Evolutionary conservation across 1,140 invertebrate genomes (phyloP).

Genomic region (Cydia fagiglandana): DNA sequence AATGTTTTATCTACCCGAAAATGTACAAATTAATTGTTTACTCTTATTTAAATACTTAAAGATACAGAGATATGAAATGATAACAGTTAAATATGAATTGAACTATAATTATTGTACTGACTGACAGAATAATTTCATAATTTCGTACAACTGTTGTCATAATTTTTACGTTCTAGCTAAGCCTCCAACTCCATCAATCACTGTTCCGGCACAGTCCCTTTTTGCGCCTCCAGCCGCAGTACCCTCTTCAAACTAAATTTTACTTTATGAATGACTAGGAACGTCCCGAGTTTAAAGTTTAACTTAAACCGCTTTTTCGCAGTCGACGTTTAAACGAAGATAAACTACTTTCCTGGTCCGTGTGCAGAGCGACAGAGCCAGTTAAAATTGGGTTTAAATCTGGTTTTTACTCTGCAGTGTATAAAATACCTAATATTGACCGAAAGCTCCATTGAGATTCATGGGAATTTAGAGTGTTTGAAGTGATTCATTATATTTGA

Average conservation of each 20-base stretch:
- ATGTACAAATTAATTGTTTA: no score
- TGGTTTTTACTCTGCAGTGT: neutral
- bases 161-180: slow-evolving; percentile 2
- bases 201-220: neutral
- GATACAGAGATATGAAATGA: no score
- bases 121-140: neutral
- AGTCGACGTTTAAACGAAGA: slow-evolving; percentile 23
- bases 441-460: neutral
- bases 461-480: neutral
- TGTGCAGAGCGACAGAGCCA: neutral
- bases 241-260: slow-evolving; percentile 27
- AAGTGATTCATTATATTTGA: neutral
- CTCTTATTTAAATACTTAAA: no score
- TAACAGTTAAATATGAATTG: no score
- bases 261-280: slow-evolving; percentile 19
- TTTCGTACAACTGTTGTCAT: neutral
- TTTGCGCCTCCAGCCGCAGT: slow-evolving; percentile 6
- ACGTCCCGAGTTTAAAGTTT: slow-evolving; percentile 10
- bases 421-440: neutral
- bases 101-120: neutral
- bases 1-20: no score
- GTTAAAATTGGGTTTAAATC: slow-evolving; percentile 14
- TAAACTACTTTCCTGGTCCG: neutral
- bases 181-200: slow-evolving; percentile 20
- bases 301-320: slow-evolving; percentile 26